phyloP scores from a whole-genome alignment of 2,797 vertebrate species.

The Coreius guichenoti region DNA sequence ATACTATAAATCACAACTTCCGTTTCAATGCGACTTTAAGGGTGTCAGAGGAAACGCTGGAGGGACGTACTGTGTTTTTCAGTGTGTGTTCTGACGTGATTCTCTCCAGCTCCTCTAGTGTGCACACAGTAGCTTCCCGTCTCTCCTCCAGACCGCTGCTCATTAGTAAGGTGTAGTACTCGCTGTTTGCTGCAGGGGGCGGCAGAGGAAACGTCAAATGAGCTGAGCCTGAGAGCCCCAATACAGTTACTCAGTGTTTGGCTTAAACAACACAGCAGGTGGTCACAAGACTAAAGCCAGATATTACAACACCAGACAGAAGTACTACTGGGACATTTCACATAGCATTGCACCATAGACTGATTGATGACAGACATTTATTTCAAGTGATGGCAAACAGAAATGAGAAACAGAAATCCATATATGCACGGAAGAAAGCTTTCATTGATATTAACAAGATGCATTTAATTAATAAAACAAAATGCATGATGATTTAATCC shows the following conservation, averaged over 20 bases:
- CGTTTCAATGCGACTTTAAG: background rate
- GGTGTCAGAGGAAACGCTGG: background rate
- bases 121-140: conserved; percentile 75
- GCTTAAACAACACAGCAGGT: background rate
- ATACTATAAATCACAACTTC: background rate
- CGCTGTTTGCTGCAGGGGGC: conserved; percentile 81
- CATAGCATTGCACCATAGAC: conserved; percentile 1
- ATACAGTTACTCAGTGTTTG: conserved; percentile 9
- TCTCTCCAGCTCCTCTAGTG: conserved; percentile 84
- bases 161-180: conserved; percentile 87
- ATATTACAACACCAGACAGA: conserved; percentile 18
- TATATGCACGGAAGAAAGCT: background rate
- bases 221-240: background rate
- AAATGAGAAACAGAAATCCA: background rate
- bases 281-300: conserved; percentile 3
- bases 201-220: conserved; percentile 43
- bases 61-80: conserved; percentile 88
- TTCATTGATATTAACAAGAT: background rate
- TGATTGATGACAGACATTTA: background rate
- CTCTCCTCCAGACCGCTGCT: conserved; percentile 76
- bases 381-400: background rate
- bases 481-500: background rate
- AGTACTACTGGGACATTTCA: background rate
- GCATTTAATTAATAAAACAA: background rate
- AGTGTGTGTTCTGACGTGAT: conserved; percentile 87